Percentiles rank a stretch among this genome's conserved stretches.
Evolutionary conservation across 2,797 vertebrate species (phyloP).

Genomic region (Rhabdomys pumilio): DNA sequence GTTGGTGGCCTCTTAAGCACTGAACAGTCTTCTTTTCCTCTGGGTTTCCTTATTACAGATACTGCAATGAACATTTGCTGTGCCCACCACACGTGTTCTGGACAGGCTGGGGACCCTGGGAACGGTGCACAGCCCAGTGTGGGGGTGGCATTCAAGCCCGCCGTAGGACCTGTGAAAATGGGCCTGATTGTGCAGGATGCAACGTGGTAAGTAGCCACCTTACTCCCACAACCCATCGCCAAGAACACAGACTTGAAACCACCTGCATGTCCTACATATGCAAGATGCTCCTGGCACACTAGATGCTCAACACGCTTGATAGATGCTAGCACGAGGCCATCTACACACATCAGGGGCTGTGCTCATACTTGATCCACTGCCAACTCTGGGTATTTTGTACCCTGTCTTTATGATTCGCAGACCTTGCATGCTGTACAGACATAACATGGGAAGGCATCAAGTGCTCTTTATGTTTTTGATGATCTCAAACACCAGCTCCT

Average conservation of each 20-base stretch:
- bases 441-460: too few species aligned
- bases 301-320: too few species aligned
- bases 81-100: conserved; percentile 97
- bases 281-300: rapidly evolving
- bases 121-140: conserved; percentile 96
- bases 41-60: conserved; percentile 89
- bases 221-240: rapidly evolving
- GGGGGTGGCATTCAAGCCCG: conserved; percentile 97
- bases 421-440: too few species aligned
- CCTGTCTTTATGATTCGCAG: background rate
- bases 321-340: background rate
- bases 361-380: background rate
- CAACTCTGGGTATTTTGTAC: background rate
- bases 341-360: too few species aligned
- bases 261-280: rapidly evolving
- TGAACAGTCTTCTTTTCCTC: conserved; percentile 64
- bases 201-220: conserved; percentile 90
- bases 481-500: background rate
- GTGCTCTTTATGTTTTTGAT: too few species aligned
- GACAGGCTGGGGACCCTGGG: conserved; percentile 98
- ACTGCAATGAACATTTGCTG: conserved; percentile 98
- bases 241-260: rapidly evolving
- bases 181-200: conserved; percentile 97
- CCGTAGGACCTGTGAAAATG: conserved; percentile 96
- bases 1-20: background rate